Evolutionary conservation across 2,113 vertebrate genomes (phyloP), one percentile per base, ranked within the genome.

Genomic region (Eretmodus cyanostictus): DNA sequence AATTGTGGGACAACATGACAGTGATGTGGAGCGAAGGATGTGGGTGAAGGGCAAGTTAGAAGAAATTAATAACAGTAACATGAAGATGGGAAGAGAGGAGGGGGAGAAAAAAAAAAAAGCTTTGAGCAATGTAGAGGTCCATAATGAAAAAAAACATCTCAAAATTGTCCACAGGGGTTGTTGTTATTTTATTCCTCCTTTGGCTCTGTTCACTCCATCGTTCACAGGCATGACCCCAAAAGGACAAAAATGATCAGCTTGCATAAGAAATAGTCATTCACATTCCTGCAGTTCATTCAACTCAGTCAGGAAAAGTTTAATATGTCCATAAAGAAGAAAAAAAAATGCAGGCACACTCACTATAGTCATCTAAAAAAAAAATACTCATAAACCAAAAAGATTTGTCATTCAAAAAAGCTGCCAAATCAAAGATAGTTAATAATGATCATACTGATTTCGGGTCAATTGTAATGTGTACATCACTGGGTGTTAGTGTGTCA

Each of bases 191-290:
- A 40, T n/a, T 40, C 4, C 19, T 7, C 22, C 47, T 85, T 81
- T 81, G 81, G 85, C 84, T 86, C 31, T 36, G 40, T 55, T 85
- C 47, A 61, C 54, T 80, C 71, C 17, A 59, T 45, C 61, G 12
- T 84, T 82, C 7, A 4, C 10, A 84, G 45, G 83, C 79, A 84
- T 86, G 63, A 85, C 87, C 87, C 88, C 92, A 89, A 87, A 92
- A 90, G 80, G 87, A 89, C 89, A 93, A 85, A 88, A 91, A 87
- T 85, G 31, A 89, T 76, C 73, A 83, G 53, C 59, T 38, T 83
- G 59, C 45, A 55, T 47, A 55, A 79, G 31, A 82, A 68, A 59
- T 55, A 34, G 19, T 34, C 73, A 27, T 51, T 87, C 73, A 85
- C 82, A 89, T 90, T 89, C 85, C 84, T 88, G 31, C 36, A 38